A percentile compares a stretch with the other conserved stretches of the same genome.
Conservation (phyloP, 2,888 invertebrate species). For the Hofmannophila pseudospretella region DNA sequence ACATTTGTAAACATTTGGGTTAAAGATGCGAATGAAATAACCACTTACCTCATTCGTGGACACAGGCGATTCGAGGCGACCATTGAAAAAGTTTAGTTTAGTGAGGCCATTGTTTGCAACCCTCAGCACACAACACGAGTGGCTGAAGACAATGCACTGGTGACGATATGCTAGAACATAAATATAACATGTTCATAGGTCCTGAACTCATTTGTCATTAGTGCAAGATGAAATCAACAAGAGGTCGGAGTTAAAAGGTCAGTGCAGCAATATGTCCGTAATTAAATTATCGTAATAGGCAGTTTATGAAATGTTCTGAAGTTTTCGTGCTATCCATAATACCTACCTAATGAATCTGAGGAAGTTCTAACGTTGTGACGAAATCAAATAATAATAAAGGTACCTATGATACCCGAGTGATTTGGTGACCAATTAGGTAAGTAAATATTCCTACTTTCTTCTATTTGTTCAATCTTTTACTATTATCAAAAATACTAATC, state of each 20-base stretch:
- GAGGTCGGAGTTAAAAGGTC: constrained; percentile 20
- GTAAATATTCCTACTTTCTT: too few relatives aligned
- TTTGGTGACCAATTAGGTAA: too few relatives aligned
- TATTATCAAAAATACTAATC: too few relatives aligned
- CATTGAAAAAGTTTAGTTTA: constrained; percentile 20
- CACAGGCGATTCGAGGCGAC: constrained; percentile 14
- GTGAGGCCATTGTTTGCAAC: constrained; percentile 22
- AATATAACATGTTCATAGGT: constrained; percentile 22
- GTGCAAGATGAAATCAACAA: constrained; percentile 25
- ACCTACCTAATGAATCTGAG: too few relatives aligned
- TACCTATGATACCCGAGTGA: too few relatives aligned
- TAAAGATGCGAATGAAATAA: constrained; percentile 30
- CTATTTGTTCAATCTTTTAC: too few relatives aligned
- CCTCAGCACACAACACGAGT: constrained; percentile 12
- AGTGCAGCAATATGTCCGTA: background rate
- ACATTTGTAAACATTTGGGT: constrained; percentile 45
- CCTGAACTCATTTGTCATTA: constrained; percentile 35
- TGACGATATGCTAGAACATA: constrained; percentile 19
- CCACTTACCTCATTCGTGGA: constrained; percentile 17
- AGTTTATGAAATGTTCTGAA: too few relatives aligned
- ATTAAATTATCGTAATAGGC: too few relatives aligned
- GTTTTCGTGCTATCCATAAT: too few relatives aligned
- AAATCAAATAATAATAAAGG: too few relatives aligned
- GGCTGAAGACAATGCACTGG: constrained; percentile 20
- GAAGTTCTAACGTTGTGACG: too few relatives aligned